Percentiles rank a stretch among this genome's conserved stretches.
Evolutionary conservation across 2,888 invertebrate genomes (phyloP).

Genomic region (Artemia sinica): DNA sequence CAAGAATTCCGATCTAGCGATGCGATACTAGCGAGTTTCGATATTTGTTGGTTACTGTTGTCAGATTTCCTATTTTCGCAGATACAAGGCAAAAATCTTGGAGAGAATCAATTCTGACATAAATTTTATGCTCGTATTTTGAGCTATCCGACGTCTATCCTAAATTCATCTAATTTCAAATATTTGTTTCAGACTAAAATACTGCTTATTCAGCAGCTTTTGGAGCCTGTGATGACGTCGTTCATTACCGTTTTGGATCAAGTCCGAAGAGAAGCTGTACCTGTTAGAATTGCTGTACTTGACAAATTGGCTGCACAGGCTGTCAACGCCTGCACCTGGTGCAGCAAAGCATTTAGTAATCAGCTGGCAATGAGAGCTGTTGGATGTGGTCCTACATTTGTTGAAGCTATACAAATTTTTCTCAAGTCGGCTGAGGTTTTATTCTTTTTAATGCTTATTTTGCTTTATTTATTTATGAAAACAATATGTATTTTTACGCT

Average conservation of each 20-base stretch:
- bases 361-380: slow-evolving; percentile 37
- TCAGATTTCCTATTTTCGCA: too few species aligned
- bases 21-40: too few species aligned
- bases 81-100: too few species aligned
- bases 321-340: slow-evolving; percentile 38
- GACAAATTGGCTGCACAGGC: slow-evolving; percentile 32
- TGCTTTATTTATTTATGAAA: too few species aligned
- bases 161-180: slow-evolving; percentile 11
- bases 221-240: slow-evolving; percentile 35
- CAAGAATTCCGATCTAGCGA: too few species aligned
- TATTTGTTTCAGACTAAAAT: slow-evolving; percentile 32
- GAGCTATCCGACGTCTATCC: neutral
- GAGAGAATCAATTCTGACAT: neutral
- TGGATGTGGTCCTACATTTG: slow-evolving; percentile 36
- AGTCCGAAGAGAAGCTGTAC: slow-evolving; percentile 27
- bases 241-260: slow-evolving; percentile 32
- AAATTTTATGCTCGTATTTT: neutral
- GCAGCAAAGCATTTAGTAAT: slow-evolving; percentile 41
- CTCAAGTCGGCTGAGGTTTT: slow-evolving; percentile 34
- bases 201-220: slow-evolving; percentile 33
- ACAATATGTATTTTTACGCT: too few species aligned
- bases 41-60: too few species aligned
- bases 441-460: too few species aligned
- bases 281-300: slow-evolving; percentile 27
- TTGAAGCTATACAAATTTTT: slow-evolving; percentile 37